Percentiles rank a stretch among this genome's conserved stretches.
These are phyloP conservation scores for Hystrix cristata DNA, from an alignment of 2,113 vertebrate genomes.

Conservation along the genomic window DNA sequence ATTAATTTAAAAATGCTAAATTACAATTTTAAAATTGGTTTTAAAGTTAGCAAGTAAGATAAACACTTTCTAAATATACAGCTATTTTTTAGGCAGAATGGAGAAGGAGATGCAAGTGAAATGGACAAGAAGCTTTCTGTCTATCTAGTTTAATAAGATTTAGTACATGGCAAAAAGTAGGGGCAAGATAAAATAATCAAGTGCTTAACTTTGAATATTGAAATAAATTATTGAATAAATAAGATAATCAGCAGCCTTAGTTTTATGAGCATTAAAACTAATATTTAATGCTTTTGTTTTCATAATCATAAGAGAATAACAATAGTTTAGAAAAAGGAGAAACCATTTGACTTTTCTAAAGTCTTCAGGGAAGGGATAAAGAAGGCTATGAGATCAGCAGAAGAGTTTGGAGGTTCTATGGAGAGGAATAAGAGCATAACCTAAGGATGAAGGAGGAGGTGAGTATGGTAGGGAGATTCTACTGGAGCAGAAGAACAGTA, in stretches of 20 bases:
- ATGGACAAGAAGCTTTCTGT: not conserved
- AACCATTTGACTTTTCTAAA: not conserved
- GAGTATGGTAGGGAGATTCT: not conserved
- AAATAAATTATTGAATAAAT: not conserved
- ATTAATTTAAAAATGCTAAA: slow-evolving; percentile 40
- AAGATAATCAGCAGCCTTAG: not conserved
- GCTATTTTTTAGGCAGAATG: not conserved
- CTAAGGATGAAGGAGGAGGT: not conserved
- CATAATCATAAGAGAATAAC: not conserved
- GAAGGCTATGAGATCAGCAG: not conserved
- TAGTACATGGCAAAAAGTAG: not conserved
- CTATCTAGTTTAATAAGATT: not conserved
- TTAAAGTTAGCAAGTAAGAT: not conserved
- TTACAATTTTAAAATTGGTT: not conserved
- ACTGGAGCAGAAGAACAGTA: not conserved
- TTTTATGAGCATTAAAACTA: slow-evolving; percentile 13
- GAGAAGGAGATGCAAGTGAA: not conserved
- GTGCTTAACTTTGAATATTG: not conserved
- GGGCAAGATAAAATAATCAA: not conserved
- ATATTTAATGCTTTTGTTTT: not conserved
- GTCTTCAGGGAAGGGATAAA: not conserved
- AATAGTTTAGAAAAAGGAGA: not conserved
- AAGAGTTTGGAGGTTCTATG: not conserved
- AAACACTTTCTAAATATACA: not conserved
- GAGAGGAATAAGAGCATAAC: not conserved